phyloP scores from a whole-genome alignment of 2,113 vertebrate species.

The Camelus dromedarius region DNA sequence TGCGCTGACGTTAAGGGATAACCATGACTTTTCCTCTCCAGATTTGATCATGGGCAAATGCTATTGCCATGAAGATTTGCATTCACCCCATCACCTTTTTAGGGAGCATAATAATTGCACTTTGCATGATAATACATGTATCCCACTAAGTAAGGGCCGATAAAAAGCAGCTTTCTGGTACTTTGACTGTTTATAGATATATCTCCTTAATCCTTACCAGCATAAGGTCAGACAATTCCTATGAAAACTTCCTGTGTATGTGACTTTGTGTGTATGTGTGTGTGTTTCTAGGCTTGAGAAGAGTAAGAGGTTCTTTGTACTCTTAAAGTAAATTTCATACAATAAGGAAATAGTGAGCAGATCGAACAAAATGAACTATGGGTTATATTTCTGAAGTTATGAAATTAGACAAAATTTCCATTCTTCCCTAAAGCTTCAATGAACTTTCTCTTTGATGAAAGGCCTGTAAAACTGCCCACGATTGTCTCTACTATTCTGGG shows the following conservation, averaged over 20 bases:
- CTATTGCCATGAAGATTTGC: neutral
- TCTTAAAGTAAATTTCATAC: neutral
- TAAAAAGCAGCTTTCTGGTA: neutral
- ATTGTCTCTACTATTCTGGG: neutral
- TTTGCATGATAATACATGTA: neutral
- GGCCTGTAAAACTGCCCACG: neutral
- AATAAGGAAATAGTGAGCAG: neutral
- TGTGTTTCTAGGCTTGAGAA: neutral
- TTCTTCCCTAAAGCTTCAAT: neutral
- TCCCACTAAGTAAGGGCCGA: neutral
- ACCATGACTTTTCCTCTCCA: neutral
- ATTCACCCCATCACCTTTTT: neutral
- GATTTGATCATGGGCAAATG: neutral
- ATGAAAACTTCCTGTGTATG: neutral
- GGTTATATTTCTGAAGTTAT: neutral
- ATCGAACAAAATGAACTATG: neutral
- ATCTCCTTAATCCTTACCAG: neutral
- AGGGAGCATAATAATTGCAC: neutral
- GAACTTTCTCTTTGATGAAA: conserved; percentile 1
- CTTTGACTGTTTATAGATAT: neutral
- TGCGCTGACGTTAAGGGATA: neutral
- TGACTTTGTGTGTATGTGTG: neutral
- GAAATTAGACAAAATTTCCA: neutral
- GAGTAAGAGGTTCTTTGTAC: neutral
- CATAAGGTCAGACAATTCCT: neutral